These are phyloP conservation scores for Abramis brama DNA, from an alignment of 2,113 vertebrate species.

Conservation along the genomic window DNA sequence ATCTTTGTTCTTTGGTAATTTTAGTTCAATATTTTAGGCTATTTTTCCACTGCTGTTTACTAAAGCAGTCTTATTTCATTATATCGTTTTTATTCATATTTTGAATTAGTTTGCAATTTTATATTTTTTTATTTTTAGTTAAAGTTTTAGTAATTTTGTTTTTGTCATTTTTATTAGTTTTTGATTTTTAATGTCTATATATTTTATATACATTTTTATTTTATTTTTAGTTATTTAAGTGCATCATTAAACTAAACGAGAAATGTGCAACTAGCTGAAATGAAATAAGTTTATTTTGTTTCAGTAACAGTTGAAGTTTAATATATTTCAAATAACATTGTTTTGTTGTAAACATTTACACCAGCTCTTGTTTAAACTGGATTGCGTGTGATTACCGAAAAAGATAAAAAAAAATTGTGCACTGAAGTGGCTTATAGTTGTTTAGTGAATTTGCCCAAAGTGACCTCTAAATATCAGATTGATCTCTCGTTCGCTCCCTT, in stretches of 20 bases:
- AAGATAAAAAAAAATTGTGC: neutral
- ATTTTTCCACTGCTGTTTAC: neutral
- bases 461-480: slow-evolving; percentile 22
- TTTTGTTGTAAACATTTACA: neutral
- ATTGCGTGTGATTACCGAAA: neutral
- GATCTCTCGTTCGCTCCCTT: slow-evolving; percentile 5
- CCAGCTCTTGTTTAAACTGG: neutral
- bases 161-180: too few species aligned
- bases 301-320: too few species aligned
- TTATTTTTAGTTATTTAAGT: too few species aligned
- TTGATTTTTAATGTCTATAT: too few species aligned
- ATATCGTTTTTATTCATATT: neutral
- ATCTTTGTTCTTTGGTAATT: neutral
- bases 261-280: too few species aligned
- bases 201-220: too few species aligned
- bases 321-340: neutral
- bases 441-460: neutral
- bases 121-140: too few species aligned
- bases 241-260: too few species aligned
- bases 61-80: neutral
- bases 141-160: too few species aligned
- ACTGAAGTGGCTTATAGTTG: neutral
- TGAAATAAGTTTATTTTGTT: too few species aligned
- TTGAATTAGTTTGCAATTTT: too few species aligned
- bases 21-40: neutral